Base-by-base conservation (phyloP, 2,113 vertebrate species). In the Neopipo cinnamomea region DNA sequence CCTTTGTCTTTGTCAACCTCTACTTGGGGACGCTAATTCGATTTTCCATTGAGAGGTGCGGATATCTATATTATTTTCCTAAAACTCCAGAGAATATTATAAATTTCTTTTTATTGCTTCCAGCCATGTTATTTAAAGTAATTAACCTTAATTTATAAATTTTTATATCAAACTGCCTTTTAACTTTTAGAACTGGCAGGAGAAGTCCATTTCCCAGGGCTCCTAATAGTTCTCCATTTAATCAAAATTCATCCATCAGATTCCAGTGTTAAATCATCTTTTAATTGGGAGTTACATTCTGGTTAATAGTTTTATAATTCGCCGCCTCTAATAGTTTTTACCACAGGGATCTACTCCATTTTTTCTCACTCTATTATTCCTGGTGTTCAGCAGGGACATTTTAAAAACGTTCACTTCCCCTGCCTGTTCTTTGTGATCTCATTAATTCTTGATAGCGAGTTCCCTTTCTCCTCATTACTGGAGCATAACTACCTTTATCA, bases 261-360 rank as follows among this genome's bases (percentile, higher is more conserved):
- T 99, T 99, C 99, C 98, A 99, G 98, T 99, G 99, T 99, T 99
- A 99, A 99, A 99, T 99, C 99, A 99, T 99, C 98, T 99, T 99
- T 99, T 99, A 99, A 99, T 99, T 99, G 99, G 99, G 98, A 99
- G 98, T 99, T 99, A 99, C 99, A 99, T 99, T 99, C 99, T 99
- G 99, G 98, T 99, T 99, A 99, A 99, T 99, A 99, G 99, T 99
- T 99, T 99, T 99, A 99, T 99, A 99, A 99, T 99, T 99, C 98
- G 87, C 98, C 98, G 98, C 98, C 98, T 98, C 98, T 99, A 99
- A 99, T 99, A 99, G 98, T 99, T 98, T 98, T 98, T 98, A 99
- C 99, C 99, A 98, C 98, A 99, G 99, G 99, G 99, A 99, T 99
- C 98, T 98, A 98, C 98, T 99, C 99, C 98, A 99, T 98, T 99